Evolutionary conservation across 2,888 invertebrate species (phyloP), one percentile per base, ranked within the genome.

Genomic region (Spodoptera littoralis): DNA sequence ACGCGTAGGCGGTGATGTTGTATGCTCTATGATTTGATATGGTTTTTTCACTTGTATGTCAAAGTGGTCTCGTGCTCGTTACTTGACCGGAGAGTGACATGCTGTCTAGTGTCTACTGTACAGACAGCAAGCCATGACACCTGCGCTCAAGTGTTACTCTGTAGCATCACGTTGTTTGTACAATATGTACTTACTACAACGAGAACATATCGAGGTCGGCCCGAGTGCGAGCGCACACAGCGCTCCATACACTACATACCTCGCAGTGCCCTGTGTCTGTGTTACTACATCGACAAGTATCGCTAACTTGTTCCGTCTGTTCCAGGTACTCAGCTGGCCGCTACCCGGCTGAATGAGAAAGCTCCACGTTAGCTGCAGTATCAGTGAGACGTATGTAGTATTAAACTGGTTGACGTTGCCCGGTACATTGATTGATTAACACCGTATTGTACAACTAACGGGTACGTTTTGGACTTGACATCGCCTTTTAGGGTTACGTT

Each of bases 251-350:
- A 27, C 24, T 11, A 36, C 47, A 24, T 8, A 6, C 12, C 6
- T 5, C 1, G 46, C 42, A 44, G 55, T 13, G 9, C 51, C 11
- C 27, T 41, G 48, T 36, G 30, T 46, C 52, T 55, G 60, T 55
- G 60, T 36, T 36, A 36, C 36, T 36, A 36, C 36, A 36, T 60
- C 71, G 65, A 76, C 79, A 77, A 60, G 47, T 70, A 11, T 12
- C 57, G 48, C 47, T 60, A 61, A 67, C 71, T 60, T 5, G 65
- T 70, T 76, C 55, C 76, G 50, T 81, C 53, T 73, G 65, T 81
- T 83, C 30, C 84, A 84, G 84, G 84, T 83, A 82, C 80, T 64
- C 58, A 44, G 69, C 66, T 76, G 65, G 71, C 70, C 69, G 64
- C 62, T 56, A 71, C 45, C 58, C 64, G 56, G 30, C 66, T 6